Evolutionary conservation across 2,888 invertebrate species (phyloP), one percentile per base, ranked within the genome.

Genomic region (Tinea trinotella): DNA sequence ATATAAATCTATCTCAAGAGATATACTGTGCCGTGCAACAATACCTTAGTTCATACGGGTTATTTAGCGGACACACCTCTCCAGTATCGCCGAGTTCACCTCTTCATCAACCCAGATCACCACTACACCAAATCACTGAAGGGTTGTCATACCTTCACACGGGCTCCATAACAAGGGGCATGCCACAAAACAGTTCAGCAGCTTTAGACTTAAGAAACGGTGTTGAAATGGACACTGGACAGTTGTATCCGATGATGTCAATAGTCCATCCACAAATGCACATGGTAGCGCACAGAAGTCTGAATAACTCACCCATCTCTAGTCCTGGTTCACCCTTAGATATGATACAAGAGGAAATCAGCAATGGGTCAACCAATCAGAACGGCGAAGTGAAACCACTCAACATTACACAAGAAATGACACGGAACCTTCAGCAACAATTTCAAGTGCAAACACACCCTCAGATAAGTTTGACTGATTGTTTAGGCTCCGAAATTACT

Each of bases 381-480:
- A 72, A 68, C 62, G 60, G 59, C 0, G 66, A 64, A 10, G 49
- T 55, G 0, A 64, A 62, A 46, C 18, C 44, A 3, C 49, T 56
- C 2, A 30, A 56, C 4, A 66, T 65, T 53, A 55, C 59, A 0
- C 76, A 65, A 58, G 69, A 73, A 63, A 60, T 70, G 77, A 59
- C 65, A 69, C 57, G 70, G 66, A 61, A 62, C 66, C 57, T 71
- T 64, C 56, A 71, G 64, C 57, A 70, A 63, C 64, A 68, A 58
- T 71, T 71, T 19, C 68, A 74, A 82, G 66, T 5, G 64, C 69
- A 19, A 66, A 61, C 59, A 19, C 90, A 93, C 70, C 96, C 97
- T 0, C 96, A 96, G 74, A 97, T 97, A 57, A 96, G 95, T 62
- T 88, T 97, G 7, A 97, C 97, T 0, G 97, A 97, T 70, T 96